These are phyloP conservation scores for Forbesichthys agassizii DNA, from an alignment of 2,113 vertebrate genomes.

Conservation along the genomic window DNA sequence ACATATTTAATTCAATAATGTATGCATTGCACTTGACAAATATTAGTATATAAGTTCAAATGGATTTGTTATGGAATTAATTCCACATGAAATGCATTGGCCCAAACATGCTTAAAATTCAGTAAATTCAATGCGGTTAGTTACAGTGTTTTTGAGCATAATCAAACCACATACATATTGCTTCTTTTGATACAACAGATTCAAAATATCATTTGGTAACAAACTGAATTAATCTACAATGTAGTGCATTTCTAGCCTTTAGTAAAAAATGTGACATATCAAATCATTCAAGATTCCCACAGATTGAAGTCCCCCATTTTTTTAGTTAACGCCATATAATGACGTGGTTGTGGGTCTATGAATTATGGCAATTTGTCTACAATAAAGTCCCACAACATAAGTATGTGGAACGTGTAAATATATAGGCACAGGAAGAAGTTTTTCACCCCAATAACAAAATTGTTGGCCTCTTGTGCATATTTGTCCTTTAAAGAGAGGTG, in stretches of 20 bases:
- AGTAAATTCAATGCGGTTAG: neutral
- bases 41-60: neutral
- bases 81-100: neutral
- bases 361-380: slow-evolving; percentile 16
- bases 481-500: slow-evolving; percentile 20
- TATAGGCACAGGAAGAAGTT: slow-evolving; percentile 5
- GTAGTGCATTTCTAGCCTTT: too few species aligned
- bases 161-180: neutral
- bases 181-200: too few species aligned
- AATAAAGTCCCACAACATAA: too few species aligned
- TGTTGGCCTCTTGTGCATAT: slow-evolving; percentile 26
- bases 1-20: slow-evolving; percentile 15
- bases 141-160: neutral
- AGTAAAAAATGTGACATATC: neutral
- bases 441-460: slow-evolving; percentile 6
- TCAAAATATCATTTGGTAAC: too few species aligned
- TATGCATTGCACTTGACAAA: slow-evolving; percentile 5
- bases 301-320: neutral
- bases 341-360: slow-evolving; percentile 1
- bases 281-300: slow-evolving; percentile 20
- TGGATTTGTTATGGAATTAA: neutral
- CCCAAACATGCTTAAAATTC: neutral
- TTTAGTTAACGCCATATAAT: slow-evolving; percentile 9
- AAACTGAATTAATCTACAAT: too few species aligned
- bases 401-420: neutral